Percentiles rank a stretch among this genome's conserved stretches.
These are phyloP conservation scores for Pangasianodon gigas DNA, from an alignment of 2,113 vertebrate genomes.

Conservation along the genomic window DNA sequence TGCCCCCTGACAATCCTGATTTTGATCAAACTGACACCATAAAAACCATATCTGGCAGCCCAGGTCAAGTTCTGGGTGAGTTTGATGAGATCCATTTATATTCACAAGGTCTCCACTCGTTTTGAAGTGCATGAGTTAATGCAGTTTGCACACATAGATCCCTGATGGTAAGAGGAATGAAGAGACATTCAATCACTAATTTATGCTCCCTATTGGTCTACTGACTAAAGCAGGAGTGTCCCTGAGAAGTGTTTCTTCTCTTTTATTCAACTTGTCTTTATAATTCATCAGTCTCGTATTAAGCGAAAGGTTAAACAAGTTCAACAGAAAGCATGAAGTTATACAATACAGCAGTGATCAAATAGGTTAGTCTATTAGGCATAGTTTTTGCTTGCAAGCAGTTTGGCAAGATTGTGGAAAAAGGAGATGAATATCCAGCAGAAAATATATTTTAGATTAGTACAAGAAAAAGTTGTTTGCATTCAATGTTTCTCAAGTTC, in stretches of 20 bases:
- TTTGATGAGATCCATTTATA: slow-evolving; percentile 55
- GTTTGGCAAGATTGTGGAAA: neutral
- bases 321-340: slow-evolving; percentile 54
- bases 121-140: slow-evolving; percentile 21
- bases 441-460: neutral
- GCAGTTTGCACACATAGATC: slow-evolving; percentile 18
- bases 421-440: neutral
- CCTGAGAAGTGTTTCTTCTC: slow-evolving; percentile 51
- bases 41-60: slow-evolving; percentile 37
- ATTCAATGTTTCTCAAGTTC: neutral
- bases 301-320: slow-evolving; percentile 65
- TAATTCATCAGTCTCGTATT: slow-evolving; percentile 72
- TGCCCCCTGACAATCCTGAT: slow-evolving; percentile 2
- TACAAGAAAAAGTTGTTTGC: neutral
- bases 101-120: slow-evolving; percentile 44
- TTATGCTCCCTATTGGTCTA: slow-evolving; percentile 48
- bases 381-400: neutral
- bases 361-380: neutral
- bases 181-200: slow-evolving; percentile 37
- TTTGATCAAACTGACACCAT: slow-evolving; percentile 42
- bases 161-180: slow-evolving; percentile 17
- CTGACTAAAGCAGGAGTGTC: slow-evolving; percentile 60
- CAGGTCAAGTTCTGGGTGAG: slow-evolving; percentile 16
- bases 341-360: neutral
- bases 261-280: slow-evolving; percentile 55